Base-by-base conservation (phyloP, 2,797 vertebrate species). In the Setipinna tenuifilis region DNA sequence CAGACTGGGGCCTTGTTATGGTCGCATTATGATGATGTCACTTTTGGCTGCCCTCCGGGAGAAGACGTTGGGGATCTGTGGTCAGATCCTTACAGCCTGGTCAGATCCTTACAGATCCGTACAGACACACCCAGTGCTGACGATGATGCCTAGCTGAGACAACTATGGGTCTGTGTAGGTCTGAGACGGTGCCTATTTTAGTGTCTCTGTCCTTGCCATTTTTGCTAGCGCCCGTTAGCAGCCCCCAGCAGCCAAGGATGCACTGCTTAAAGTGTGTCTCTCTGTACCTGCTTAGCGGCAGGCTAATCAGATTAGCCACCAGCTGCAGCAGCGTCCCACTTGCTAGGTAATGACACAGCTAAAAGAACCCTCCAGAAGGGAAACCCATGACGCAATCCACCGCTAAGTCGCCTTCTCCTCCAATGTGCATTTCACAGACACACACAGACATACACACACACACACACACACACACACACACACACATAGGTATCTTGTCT, bases 281-380 rank as follows among this genome's bases (percentile, higher is more conserved):
- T 87, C 81, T 83, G 48, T 83, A 57, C 46, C 88, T 85, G 87
- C 84, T 88, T 88, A 90, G 54, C 85, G 9, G 48, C 16, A 16
- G 44, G 83, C 19, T 89, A 89, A 89, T 88, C 84, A 84, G 89
- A 91, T 91, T 88, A 91, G 75, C 71, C 17, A 50, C 23, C 23
- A 44, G 71, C 31, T 41, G 71, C 35, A 17, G 12, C 19, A 58
- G 35, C 31, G 48, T 62, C 25, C 57, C 78, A 85, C 44, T 61
- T 61, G 68, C 82, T 81, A 50, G 81, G 82, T 83, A 88, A 80
- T 88, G 85, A 88, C 85, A 62, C 84, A 80, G 81, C 84, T 88
- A 78, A 90, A 87, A 75, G 62, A 57, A 41, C 31, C 80, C 48
- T 3, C n/a, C 14, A 12, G 21, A n/a, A 71, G 84, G 58, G 44